Evolutionary conservation across 1,140 invertebrate species (phyloP).

Genomic region (Heliconius melpomene): DNA sequence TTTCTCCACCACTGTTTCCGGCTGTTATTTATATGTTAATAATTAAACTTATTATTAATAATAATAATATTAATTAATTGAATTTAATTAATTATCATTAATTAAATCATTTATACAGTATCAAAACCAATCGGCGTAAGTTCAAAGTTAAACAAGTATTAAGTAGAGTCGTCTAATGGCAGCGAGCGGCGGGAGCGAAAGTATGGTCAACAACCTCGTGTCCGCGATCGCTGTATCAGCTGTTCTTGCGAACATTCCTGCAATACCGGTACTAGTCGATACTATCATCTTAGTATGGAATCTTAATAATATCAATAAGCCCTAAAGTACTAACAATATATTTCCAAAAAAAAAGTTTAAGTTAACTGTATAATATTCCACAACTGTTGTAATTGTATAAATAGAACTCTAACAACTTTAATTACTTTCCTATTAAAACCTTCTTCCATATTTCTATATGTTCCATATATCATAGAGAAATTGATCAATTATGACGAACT

Average conservation of each 20-base stretch:
- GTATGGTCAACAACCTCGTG: constrained; percentile 70
- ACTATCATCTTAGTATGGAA: neutral
- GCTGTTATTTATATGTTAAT: constrained; percentile 53
- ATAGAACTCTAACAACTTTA: too few relatives aligned
- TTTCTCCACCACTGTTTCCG: constrained; percentile 79
- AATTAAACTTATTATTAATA: neutral
- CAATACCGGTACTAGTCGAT: neutral
- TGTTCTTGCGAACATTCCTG: constrained; percentile 54
- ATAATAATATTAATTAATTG: neutral
- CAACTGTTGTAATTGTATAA: too few relatives aligned
- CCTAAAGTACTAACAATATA: too few relatives aligned
- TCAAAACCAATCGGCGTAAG: constrained; percentile 3
- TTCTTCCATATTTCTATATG: too few relatives aligned
- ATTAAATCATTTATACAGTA: neutral
- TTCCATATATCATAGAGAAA: constrained; percentile 9
- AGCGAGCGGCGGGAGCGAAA: constrained; percentile 68
- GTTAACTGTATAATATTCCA: too few relatives aligned
- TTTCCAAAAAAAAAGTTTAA: too few relatives aligned
- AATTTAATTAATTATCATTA: too few relatives aligned
- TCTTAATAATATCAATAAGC: neutral
- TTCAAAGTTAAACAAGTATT: constrained; percentile 11
- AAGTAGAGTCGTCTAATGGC: constrained; percentile 17
- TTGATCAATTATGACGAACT: constrained; percentile 19
- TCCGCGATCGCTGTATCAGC: constrained; percentile 66
- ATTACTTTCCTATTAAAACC: too few relatives aligned